Base-by-base conservation (phyloP, 2,797 vertebrate genomes). In the Arremon brunneinucha region DNA sequence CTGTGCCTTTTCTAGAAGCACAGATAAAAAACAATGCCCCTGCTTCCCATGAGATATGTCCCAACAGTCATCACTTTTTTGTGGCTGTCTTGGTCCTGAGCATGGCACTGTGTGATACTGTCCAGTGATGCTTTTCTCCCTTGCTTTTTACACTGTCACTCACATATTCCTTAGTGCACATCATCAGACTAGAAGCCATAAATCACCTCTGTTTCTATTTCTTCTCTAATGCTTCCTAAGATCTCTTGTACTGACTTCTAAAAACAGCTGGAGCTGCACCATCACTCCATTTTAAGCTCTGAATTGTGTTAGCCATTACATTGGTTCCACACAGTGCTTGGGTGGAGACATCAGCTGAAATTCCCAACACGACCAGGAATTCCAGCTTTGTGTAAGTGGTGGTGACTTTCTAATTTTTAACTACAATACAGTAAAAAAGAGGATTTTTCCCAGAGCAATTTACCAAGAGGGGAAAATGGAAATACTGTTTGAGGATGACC, bases 221-320 rank as follows among this genome's bases (percentile, higher is more conserved):
- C 89, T 93, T 92, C 75, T 90, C 72, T 81, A 43, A 19, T 5
- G 71, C 67, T 83, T 76, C 84, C 70, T 35, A 89, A 90, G 87
- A 68, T 83, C 65, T 85, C 91, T 49, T 63, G 56, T 80, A 8
- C 44, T 32, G 69, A 87, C 76, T 96, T 94, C 77, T 12, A 69
- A 43, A 60, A 91, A 30, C 88, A 76, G 90, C 88, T 81, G 80
- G 93, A 95, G 67, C 52, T 39, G 87, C 95, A 86, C 4, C 78
- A 63, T 80, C 86, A 35, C 95, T 96, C 97, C 96, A 94, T 96
- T 96, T 97, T 93, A 77, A 65, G 82, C 91, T 90, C 89, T 90
- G 93, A 94, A 90, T 95, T 94, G 89, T 95, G 39, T 96, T 96
- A 93, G 92, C 93, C 90, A 80, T 95, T 86, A 94, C 90, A 89